Base-by-base conservation (phyloP, 2,113 vertebrate species). In the Mobula hypostoma region DNA sequence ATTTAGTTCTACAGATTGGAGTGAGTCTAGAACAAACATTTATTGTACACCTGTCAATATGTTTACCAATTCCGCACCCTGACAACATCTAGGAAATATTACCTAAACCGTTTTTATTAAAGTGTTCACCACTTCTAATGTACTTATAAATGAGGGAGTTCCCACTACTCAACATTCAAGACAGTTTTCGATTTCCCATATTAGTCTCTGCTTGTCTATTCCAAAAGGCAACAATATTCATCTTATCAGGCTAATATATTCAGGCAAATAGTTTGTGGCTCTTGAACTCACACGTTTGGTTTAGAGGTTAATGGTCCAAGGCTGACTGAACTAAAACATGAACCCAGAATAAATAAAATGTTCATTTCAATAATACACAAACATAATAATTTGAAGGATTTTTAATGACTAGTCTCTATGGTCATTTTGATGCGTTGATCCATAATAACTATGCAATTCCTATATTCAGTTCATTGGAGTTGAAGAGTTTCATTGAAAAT, bases 311-410 rank as follows among this genome's bases (percentile, higher is more conserved):
- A 11, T 63, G 24, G 61, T 21, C 83, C 58, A 88, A 63, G 27
- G 27, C 83, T 88, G 83, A 88, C 6, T 12, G 3, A 88, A 63
- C 40, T 12, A 21, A 12, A 61, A 0, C 0, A 87, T 87, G 1
- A 27, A 24, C 61, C 83, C 83, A 87, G 24, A 15, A 17, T 1
- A n/a, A n/a, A 48, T n/a, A 82, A 27, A 82, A 48, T 82, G 5
- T 82, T 17, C 4, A 7, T n/a, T 61, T 61, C 14, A 87, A 87
- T 88, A 27, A 61, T 63, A 15, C 83, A n/a, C 27, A 88, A 27
- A 61, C n/a, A 56, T 12, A 88, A 88, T 88, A 61, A 88, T 63
- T 88, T 88, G 83, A 48, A 87, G 63, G 29, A 63, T 58, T 88
- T 32, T 63, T 61, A 3, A 90, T 19, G 29, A 90, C 63, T 61